Conservation (phyloP, 2,113 vertebrate genomes). For the Myrmophylax atrothorax region DNA sequence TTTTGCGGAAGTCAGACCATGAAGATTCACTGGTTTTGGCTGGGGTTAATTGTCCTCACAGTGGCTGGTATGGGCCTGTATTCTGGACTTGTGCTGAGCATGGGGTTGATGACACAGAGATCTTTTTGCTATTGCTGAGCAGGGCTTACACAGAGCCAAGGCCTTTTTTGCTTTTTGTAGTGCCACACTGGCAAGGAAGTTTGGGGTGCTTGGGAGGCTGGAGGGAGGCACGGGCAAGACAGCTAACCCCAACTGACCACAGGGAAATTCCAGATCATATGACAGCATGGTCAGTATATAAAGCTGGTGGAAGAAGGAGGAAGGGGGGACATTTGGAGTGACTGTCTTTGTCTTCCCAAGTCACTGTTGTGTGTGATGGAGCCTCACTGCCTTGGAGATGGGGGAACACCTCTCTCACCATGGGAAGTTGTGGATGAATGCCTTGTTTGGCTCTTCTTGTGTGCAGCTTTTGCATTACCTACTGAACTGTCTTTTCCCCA, state of each 20-base stretch:
- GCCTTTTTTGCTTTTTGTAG: background rate
- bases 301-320: background rate
- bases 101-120: background rate
- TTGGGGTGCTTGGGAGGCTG: background rate
- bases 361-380: rapidly evolving
- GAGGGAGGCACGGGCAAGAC: background rate
- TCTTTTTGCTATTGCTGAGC: background rate
- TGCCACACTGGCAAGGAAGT: background rate
- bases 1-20: background rate
- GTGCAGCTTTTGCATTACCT: background rate
- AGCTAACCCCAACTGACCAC: background rate
- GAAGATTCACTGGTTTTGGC: background rate
- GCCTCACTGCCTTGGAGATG: background rate
- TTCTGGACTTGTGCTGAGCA: background rate
- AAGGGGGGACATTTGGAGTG: background rate
- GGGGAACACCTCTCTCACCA: background rate
- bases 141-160: background rate
- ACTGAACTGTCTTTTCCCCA: background rate
- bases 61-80: background rate
- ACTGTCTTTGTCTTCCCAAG: rapidly evolving
- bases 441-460: background rate
- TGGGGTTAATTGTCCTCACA: background rate
- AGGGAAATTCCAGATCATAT: background rate
- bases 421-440: background rate
- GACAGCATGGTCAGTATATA: rapidly evolving